phyloP scores from a whole-genome alignment of 1,140 invertebrate species.

The Psilanteris sp. region DNA sequence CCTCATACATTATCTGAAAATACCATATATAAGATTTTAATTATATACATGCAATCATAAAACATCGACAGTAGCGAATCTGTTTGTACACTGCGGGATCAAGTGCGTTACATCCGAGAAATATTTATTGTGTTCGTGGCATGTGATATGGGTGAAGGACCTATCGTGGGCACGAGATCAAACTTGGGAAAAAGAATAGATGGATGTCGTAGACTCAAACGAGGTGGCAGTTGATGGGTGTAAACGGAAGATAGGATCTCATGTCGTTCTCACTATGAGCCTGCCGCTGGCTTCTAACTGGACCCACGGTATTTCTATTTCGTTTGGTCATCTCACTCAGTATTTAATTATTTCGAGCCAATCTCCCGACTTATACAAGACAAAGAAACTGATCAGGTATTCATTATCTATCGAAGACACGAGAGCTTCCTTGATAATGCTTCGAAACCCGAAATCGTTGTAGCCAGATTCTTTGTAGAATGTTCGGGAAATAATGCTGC shows the following conservation, averaged over 20 bases:
- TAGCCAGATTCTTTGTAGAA: neutral
- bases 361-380: conserved; percentile 23
- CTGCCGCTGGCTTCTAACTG: conserved; percentile 49
- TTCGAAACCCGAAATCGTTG: conserved; percentile 28
- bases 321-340: conserved; percentile 31
- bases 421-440: too few relatives aligned
- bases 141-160: conserved; percentile 47
- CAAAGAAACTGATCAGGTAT: conserved; percentile 55
- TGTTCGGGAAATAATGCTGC: neutral
- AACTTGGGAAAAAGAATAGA: conserved; percentile 54
- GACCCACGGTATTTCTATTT: conserved; percentile 43
- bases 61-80: conserved; percentile 18
- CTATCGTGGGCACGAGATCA: conserved; percentile 39
- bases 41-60: too few relatives aligned
- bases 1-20: too few relatives aligned
- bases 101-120: conserved; percentile 26
- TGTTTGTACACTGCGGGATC: neutral
- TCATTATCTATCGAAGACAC: conserved; percentile 23
- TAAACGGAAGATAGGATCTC: conserved; percentile 66
- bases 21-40: too few relatives aligned
- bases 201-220: conserved; percentile 59
- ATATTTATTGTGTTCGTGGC: conserved; percentile 45
- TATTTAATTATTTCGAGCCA: conserved; percentile 58
- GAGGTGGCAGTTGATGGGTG: conserved; percentile 68
- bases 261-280: conserved; percentile 54